A percentile compares a stretch with the other conserved stretches of the same genome.
phyloP scores from a whole-genome alignment of 2,797 vertebrate species.

The Parauchenoglanis ngamensis region DNA sequence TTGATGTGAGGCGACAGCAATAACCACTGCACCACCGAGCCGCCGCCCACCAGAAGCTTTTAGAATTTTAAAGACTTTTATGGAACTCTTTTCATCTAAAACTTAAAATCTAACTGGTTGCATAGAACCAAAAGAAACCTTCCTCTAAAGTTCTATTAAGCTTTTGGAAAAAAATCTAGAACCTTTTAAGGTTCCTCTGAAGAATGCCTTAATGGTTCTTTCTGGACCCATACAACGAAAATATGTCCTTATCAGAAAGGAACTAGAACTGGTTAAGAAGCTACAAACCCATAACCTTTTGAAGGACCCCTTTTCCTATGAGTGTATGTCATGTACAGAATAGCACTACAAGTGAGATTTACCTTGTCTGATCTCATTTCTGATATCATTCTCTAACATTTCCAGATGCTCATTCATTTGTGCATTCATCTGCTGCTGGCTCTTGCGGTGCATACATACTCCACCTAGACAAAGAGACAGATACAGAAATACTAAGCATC shows the following conservation, averaged over 20 bases:
- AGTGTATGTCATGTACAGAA: neutral
- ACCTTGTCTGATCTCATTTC: slow-evolving; percentile 94
- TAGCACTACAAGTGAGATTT: slow-evolving; percentile 25
- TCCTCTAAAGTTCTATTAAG: neutral
- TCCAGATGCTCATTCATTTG: slow-evolving; percentile 84
- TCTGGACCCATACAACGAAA: neutral
- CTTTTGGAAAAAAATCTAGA: neutral
- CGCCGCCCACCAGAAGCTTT: too few species aligned
- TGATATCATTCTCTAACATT: slow-evolving; percentile 84
- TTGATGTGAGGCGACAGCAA: too few species aligned
- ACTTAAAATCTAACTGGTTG: neutral
- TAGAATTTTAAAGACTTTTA: neutral
- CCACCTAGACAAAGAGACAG: slow-evolving; percentile 53
- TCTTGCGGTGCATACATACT: slow-evolving; percentile 74
- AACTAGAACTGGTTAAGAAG: neutral
- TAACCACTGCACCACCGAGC: too few species aligned
- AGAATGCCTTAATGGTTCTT: neutral
- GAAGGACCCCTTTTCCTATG: neutral
- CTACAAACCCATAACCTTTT: neutral
- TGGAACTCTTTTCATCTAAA: neutral
- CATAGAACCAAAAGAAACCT: neutral
- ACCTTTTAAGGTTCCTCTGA: neutral
- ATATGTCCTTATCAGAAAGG: neutral
- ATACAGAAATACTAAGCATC: neutral
- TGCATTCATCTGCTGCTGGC: slow-evolving; percentile 80